Conservation (phyloP, 2,888 invertebrate species). For the Caenorhabditis drosophilae region DNA sequence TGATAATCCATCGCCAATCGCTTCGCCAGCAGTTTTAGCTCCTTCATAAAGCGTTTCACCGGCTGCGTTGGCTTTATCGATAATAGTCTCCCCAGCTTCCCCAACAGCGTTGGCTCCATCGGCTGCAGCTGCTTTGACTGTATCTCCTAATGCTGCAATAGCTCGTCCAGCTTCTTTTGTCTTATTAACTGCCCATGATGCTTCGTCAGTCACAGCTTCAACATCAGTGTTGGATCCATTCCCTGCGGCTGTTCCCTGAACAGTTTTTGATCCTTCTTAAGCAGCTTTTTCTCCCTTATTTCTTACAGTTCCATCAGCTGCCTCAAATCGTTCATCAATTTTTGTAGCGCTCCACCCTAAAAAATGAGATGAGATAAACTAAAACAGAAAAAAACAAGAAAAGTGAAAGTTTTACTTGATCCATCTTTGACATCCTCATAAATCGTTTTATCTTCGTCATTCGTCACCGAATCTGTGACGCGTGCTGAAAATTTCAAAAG, state of each 20-base stretch:
- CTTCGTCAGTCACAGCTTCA: slow-evolving; percentile 4
- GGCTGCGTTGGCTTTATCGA: slow-evolving; percentile 29
- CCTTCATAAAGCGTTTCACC: slow-evolving; percentile 4
- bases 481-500: too few relatives aligned
- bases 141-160: slow-evolving; percentile 21
- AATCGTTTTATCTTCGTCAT: too few relatives aligned
- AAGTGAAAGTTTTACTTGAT: too few relatives aligned
- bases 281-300: slow-evolving; percentile 5
- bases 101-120: slow-evolving; percentile 15
- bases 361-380: too few relatives aligned
- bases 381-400: too few relatives aligned
- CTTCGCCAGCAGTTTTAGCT: background rate
- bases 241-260: slow-evolving; percentile 1
- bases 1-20: background rate
- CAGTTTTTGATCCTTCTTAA: slow-evolving; percentile 9
- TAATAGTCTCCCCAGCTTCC: slow-evolving; percentile 22
- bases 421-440: too few relatives aligned
- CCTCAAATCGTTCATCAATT: too few relatives aligned
- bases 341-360: too few relatives aligned
- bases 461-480: too few relatives aligned
- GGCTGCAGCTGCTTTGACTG: slow-evolving; percentile 14
- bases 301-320: background rate
- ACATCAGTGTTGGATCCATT: slow-evolving; percentile 1
- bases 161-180: slow-evolving; percentile 18
- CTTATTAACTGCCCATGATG: slow-evolving; percentile 5